Base-by-base conservation (phyloP, 2,113 vertebrate genomes). In the Hypocryptadius cinnamomeus region DNA sequence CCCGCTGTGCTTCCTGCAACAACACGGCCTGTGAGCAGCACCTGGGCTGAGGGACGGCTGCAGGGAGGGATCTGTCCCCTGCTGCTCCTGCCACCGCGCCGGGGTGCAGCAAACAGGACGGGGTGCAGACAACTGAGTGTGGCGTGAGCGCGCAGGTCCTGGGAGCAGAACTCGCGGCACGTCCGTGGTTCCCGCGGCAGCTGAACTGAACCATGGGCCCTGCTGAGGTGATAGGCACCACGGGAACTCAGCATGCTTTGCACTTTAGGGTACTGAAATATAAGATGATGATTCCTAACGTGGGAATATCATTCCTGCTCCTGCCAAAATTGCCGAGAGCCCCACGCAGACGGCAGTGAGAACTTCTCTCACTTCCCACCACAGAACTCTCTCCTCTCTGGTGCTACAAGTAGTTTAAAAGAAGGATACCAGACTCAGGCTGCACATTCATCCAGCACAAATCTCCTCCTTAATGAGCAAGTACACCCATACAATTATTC, bases 1-100 rank as follows among this genome's bases (percentile, higher is more conserved):
- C 5, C 99, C 99, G 16, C 99, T 99, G 97, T 99, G 99, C 83
- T 99, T 99, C 93, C 99, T 99, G 91, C 3, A 85, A 54, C 25
- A 3, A 66, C 87, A 11, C 24, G 1, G 1, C 44, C 5, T n/a
- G 13, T 15, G 2, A 65, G 23, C 72, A 20, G 44, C 42, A 9
- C 13, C 45, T 24, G 3, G 15, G 2, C 23, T 25, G 15, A 17
- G 57, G 57, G n/a, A 35, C 2, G 2, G n/a, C 24, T 2, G 2
- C 72, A 15, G 44, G 44, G 23, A 78, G 18, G 45, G 37, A 37
- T n/a, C 45, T 8, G 45, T 7, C 5, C 42, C 72, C 72, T 31
- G 66, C 35, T 79, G 45, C 45, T 57, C 50, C 42, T 21, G 57
- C 40, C 20, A 3, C n/a, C 1, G 17, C 35, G 18, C 59, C 28